Evolutionary conservation across 2,888 invertebrate genomes (phyloP), one percentile per base, ranked within the genome.

Genomic region (Argyresthia goedartella): DNA sequence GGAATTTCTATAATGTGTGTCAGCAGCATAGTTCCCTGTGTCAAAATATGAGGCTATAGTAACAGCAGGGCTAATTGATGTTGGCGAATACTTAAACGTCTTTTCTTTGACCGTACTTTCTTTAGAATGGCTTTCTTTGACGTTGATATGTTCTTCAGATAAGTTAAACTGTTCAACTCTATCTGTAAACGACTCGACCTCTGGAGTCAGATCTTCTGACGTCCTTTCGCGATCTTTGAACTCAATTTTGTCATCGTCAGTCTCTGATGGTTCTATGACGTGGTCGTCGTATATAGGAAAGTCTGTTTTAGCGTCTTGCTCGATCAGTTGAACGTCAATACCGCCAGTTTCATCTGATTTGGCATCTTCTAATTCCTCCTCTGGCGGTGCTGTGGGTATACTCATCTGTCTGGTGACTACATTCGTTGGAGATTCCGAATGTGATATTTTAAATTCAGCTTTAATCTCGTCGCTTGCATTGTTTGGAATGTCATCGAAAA

Each of bases 11-110:
- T 75, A 82, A 57, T 85, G 77, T 36, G 75, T 72, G 49, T 85
- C 86, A 10, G 68, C 85, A 0, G 86, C 85, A 57, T 78, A 85
- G 53, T 86, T 85, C 1, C 86, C 85, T 0, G 85, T 86, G 52
- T 86, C 85, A 36, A 85, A 85, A 57, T 85, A 86, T 1, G 86
- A 86, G 6, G 81, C 75, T 59, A 84, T 76, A 7, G 71, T 68
- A 14, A 76, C 63, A 0, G 73, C 67, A 14, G 76, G 74, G 52
- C 67, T 73, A 2, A 59, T 61, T 0, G 64, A 55, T 11, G 65
- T 63, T 1, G 63, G 61, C 25, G 25, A 4, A 25, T 25, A 25
- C 6, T 25, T 6, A 25, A 25, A 25, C 25, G 25, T 6, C 3
- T 25, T 2, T 25, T 25, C 25, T 25, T 25, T 25, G 6, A 25